Conservation (phyloP, 2,888 invertebrate species). For the Rutpela maculata region DNA sequence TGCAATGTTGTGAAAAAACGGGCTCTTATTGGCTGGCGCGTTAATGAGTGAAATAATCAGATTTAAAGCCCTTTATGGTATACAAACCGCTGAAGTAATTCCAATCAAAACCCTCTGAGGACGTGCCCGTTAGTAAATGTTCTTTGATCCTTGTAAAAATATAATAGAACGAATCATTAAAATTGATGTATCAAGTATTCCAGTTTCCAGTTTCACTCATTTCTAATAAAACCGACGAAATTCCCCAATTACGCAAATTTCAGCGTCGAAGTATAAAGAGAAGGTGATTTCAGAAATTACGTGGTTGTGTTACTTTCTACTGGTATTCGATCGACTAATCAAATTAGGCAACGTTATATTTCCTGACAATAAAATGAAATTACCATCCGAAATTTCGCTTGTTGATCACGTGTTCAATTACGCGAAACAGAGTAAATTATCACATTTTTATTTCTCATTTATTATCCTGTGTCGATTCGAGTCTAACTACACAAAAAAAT, state of each 20-base stretch:
- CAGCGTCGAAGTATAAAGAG: neutral
- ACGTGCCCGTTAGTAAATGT: too few relatives aligned
- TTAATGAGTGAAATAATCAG: too few relatives aligned
- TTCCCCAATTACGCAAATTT: neutral
- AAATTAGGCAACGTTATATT: neutral
- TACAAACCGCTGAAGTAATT: too few relatives aligned
- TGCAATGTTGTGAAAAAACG: too few relatives aligned
- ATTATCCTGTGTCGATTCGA: slow-evolving; percentile 5
- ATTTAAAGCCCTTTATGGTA: too few relatives aligned
- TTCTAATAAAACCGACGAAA: neutral
- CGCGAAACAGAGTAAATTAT: slow-evolving; percentile 1
- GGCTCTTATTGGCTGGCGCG: too few relatives aligned
- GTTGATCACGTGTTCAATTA: neutral
- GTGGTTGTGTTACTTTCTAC: neutral
- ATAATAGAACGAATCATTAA: too few relatives aligned
- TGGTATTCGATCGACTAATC: neutral
- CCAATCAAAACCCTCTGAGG: too few relatives aligned
- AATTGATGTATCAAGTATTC: neutral
- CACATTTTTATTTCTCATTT: slow-evolving; percentile 13
- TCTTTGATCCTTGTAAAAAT: too few relatives aligned
- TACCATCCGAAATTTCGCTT: neutral
- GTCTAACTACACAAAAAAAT: slow-evolving; percentile 4
- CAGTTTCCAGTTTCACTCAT: neutral
- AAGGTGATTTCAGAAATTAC: neutral
- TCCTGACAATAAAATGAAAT: neutral